A percentile compares a stretch with the other conserved stretches of the same genome.
These are phyloP conservation scores for Muntiacus reevesi DNA, from an alignment of 2,113 vertebrate genomes.

Conservation along the genomic window DNA sequence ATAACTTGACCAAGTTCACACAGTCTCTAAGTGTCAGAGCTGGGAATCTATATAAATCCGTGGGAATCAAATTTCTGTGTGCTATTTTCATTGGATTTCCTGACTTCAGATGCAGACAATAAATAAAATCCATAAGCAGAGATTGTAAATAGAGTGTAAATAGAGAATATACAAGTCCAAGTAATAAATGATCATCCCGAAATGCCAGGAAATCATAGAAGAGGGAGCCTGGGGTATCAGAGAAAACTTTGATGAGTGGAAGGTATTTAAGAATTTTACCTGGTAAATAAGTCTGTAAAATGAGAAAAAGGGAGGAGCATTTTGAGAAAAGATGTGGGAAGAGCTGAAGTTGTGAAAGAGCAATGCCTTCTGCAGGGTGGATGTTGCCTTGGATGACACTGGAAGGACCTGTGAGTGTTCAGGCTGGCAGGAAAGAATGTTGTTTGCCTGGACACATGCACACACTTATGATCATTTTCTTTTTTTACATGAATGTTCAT, in stretches of 20 bases:
- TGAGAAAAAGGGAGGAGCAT: background rate
- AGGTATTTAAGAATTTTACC: background rate
- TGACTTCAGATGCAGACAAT: background rate
- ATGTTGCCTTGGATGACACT: too few species aligned
- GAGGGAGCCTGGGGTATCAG: background rate
- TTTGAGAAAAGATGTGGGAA: background rate
- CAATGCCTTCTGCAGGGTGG: too few species aligned
- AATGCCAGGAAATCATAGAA: background rate
- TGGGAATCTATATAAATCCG: background rate
- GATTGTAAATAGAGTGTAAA: background rate
- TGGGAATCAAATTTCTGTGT: background rate
- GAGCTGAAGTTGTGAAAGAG: background rate
- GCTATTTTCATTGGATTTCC: background rate
- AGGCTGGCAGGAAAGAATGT: background rate
- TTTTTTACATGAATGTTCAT: background rate
- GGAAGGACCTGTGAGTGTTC: background rate
- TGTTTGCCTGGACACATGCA: background rate
- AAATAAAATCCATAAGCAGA: background rate
- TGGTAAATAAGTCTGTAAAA: background rate
- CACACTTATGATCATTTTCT: background rate
- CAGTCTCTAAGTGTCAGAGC: background rate
- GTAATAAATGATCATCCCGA: background rate
- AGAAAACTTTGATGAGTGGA: background rate
- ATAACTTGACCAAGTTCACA: background rate
- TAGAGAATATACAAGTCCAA: background rate